Base-by-base conservation (phyloP, 2,113 vertebrate genomes). In the Muntiacus reevesi region DNA sequence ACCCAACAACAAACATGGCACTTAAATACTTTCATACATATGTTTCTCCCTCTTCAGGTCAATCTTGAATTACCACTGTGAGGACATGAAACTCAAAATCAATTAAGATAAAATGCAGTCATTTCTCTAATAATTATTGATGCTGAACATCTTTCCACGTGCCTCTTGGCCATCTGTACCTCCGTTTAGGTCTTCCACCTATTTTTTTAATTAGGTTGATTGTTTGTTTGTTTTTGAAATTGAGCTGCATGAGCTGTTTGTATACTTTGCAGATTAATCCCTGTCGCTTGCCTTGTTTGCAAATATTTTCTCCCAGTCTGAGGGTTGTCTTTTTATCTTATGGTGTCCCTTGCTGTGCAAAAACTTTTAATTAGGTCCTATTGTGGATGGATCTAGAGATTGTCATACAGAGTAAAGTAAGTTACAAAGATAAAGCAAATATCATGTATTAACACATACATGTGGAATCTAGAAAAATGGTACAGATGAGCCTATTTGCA, bases 231-330 rank as follows among this genome's bases (percentile, higher is more conserved):
- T 43, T 76, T 76, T 14, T 76, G 12, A 43, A 27, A 76, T 43
- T 43, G 23, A 43, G 71, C 13, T 43, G 1, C 23, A 76, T 43
- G 23, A 43, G 23, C 40, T 76, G 3, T 43, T 76, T 76, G 28
- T 43, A 14, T 43, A 76, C 25, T 76, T 43, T 40, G 40, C 36
- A 76, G 23, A 76, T 76, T 14, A 43, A 76, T 43, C 71, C 71
- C 71, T 6, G 0, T 43, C 0, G 1, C 36, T 76, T 0, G 6
- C 40, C 23, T 76, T 76, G 36, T 76, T 43, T 43, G 71, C 11
- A 76, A 76, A 43, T 4, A 76, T 76, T 76, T n/a, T 27, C 71
- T 43, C 40, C 71, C 36, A 76, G 19, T 76, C 71, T 76, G 71
- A 76, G 40, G 71, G 40, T 14, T 76, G 40, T 43, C 40, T 76